Base-by-base conservation (phyloP, 1,140 invertebrate genomes). In the Drosophila arawakana region DNA sequence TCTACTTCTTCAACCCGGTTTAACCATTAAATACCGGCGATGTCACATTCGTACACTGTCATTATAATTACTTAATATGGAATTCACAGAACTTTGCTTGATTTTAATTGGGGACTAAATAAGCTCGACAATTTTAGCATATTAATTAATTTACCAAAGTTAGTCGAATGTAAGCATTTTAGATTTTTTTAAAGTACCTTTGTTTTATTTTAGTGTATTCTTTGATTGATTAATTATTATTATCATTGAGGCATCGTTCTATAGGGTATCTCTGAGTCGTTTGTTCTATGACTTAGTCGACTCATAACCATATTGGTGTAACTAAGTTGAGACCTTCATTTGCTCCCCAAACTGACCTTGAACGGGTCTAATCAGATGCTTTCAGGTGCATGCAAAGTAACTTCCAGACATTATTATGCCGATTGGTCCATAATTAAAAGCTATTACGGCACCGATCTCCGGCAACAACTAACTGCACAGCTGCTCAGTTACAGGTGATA, bases 351-450 rank as follows among this genome's bases (percentile, higher is more conserved):
- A 18, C 59, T 43, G 43, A 78, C 60, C 71, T 74, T 75, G 37
- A 54, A 15, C 50, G 15, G 41, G 44, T 37, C 37, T 25, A 10
- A 39, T 55, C 46, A 52, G 67, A 62, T 62, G 67, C 58, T 35
- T 60, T 44, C 21, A 52, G 47, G 67, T 54, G 43, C 50, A 65
- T 72, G 69, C 54, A 66, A 72, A 72, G 54, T 50, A 25, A 39
- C 35, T 57, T 57, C 57, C 58, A 83, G 78, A 68, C 73, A 68
- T 63, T 66, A 66, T 78, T 78, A 66, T 80, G 78, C 61, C 76
- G 60, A 76, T 44, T 67, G 49, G 65, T 59, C 76, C 83, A 88
- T 86, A 86, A 86, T 88, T 86, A 86, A 80, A 88, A 71, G 74
- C 76, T 77, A 80, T 86, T 88, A 80, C 79, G 73, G 79, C 76